Percentiles rank a stretch among this genome's conserved stretches.
Evolutionary conservation across 1,140 invertebrate genomes (phyloP).

Genomic region (Hycleus cichorii): DNA sequence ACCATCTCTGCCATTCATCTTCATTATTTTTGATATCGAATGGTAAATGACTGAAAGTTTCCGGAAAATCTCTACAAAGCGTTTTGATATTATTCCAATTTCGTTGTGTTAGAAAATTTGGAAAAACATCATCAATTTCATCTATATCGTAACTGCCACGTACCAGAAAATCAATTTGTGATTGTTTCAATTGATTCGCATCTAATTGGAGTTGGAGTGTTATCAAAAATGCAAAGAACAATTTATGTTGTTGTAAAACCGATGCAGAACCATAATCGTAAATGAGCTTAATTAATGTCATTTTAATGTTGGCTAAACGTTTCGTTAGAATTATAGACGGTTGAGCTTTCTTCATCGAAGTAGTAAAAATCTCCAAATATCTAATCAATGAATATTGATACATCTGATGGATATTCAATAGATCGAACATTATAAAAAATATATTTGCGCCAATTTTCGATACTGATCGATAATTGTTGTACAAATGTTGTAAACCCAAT

Average conservation of each 20-base stretch:
- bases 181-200: constrained; percentile 52
- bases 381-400: constrained; percentile 83
- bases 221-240: constrained; percentile 87
- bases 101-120: constrained; percentile 58
- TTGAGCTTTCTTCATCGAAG: constrained; percentile 63
- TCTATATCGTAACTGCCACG: constrained; percentile 65
- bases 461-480: constrained; percentile 74
- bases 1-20: constrained; percentile 73
- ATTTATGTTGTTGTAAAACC: constrained; percentile 86
- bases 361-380: constrained; percentile 72
- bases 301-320: constrained; percentile 73
- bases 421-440: constrained; percentile 82
- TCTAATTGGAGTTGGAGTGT: constrained; percentile 72
- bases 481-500: constrained; percentile 68
- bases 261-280: constrained; percentile 81
- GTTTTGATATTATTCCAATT: constrained; percentile 72
- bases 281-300: constrained; percentile 74
- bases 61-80: constrained; percentile 64
- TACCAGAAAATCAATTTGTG: constrained; percentile 84
- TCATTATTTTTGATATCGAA: constrained; percentile 55
- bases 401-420: constrained; percentile 79
- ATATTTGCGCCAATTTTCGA: constrained; percentile 78
- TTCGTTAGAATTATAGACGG: constrained; percentile 64
- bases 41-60: constrained; percentile 57
- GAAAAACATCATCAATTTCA: constrained; percentile 50